Base-by-base conservation (phyloP, 2,888 invertebrate species). In the Noctua comes region DNA sequence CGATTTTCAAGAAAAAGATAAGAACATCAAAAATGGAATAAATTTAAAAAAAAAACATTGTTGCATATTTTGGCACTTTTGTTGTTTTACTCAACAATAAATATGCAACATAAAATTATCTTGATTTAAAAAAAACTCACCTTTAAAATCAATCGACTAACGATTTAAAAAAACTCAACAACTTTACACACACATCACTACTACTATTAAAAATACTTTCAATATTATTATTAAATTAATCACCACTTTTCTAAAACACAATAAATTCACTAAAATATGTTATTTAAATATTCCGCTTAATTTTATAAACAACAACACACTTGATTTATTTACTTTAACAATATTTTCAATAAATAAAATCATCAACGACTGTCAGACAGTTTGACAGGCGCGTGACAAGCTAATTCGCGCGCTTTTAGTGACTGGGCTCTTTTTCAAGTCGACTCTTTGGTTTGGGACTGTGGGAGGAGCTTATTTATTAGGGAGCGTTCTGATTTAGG, bases 341-440 rank as follows among this genome's bases (percentile, higher is more conserved):
- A 31, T 48, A 36, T 31, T 69, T 68, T 40, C 0, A 16, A 68
- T 57, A 31, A 64, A 48, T 79, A 68, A 65, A 62, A 66, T 78
- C 88, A 72, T 75, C 87, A 81, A 74, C 86, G 72, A 62, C 79
- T 87, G 85, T 88, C 86, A 88, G 68, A 68, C 36, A 16, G 0
- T 81, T 83, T 87, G 87, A 87, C 84, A 85, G 82, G 0, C 70
- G 80, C 59, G 85, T 88, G 86, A 84, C 88, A 80, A 68, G 18
- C 70, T 73, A 68, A 76, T 87, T 87, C 82, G 85, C 88, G 89
- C 80, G 88, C 57, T 82, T 88, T 84, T 77, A 80, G 70, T 79
- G 82, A 89, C 88, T 89, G 89, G 69, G 16, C 27, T 69, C 68
- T 68, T 65, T 66, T 76, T 77, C 66, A 31, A 21, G n/a, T 73